Evolutionary conservation across 2,888 invertebrate species (phyloP), one percentile per base, ranked within the genome.

Genomic region (Drosophila sordidula): DNA sequence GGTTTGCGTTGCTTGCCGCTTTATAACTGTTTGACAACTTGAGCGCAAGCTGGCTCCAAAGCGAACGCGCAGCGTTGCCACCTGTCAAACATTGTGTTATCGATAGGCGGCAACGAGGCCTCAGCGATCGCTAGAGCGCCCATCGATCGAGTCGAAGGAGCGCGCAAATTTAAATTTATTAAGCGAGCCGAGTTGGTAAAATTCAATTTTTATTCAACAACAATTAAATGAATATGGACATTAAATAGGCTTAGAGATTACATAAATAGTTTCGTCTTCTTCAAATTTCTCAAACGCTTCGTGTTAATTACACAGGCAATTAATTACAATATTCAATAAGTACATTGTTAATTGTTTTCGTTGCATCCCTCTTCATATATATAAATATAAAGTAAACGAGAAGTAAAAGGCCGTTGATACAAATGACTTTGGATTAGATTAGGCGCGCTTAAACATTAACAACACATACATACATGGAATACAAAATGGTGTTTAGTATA

Each of bases 381-480:
- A 68, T 70, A 67, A 50, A 77, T 82, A 73, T 79, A 87, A 83
- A 85, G 86, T 83, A 86, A 83, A 79, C 70, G 83, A 85, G 88
- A 85, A 88, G 86, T 83, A 79, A 88, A 79, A 83, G 83, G 83
- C 83, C 88, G 86, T 83, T 65, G 86, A 88, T 88, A 83, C 77
- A 86, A 83, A 86, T 83, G 88, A 83, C 83, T 86, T 83, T 88
- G 78, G 80, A 77, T 86, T 83, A 82, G 77, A 64, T 75, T 87
- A 68, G 87, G 80, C 83, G 80, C 80, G 64, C 83, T 86, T 88
- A 83, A 81, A 59, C 64, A 71, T 88, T 83, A 83, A 82, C 87
- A 80, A 83, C 77, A 74, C 63, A 82, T 87, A 80, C 72, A 80
- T 76, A 80, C 80, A 72, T 75, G 70, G 83, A 87, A 83, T 87